phyloP scores from a whole-genome alignment of 2,888 invertebrate species.

The Anoncus sp. region DNA sequence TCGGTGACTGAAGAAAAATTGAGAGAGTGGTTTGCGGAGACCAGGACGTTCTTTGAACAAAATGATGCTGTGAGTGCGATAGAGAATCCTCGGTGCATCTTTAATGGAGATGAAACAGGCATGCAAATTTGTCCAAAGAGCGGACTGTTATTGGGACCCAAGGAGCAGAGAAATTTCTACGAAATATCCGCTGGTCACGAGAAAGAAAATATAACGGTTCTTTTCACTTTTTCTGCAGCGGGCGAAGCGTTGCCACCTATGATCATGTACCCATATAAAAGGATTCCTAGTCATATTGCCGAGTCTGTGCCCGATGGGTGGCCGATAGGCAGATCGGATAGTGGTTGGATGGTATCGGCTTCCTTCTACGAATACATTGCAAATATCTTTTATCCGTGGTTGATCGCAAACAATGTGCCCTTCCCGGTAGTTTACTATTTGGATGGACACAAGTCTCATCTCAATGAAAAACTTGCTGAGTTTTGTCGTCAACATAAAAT shows the following conservation, averaged over 20 bases:
- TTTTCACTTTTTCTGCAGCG: slow-evolving; percentile 62
- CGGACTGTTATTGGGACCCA: no score
- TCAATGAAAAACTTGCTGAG: no score
- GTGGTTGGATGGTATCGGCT: slow-evolving; percentile 76
- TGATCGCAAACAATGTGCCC: neutral
- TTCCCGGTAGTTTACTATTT: no score
- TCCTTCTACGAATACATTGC: slow-evolving; percentile 76
- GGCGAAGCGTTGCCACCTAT: slow-evolving; percentile 72
- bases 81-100: no score
- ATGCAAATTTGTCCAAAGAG: slow-evolving; percentile 63
- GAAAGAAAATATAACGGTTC: no score
- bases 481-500: slow-evolving; percentile 71
- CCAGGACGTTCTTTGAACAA: no score
- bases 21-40: no score
- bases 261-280: slow-evolving; percentile 74
- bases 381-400: slow-evolving; percentile 75
- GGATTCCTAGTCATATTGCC: slow-evolving; percentile 66
- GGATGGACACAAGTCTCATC: no score
- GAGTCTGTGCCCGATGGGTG: slow-evolving; percentile 65
- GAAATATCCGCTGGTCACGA: no score
- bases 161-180: no score
- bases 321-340: slow-evolving; percentile 72
- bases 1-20: slow-evolving; percentile 46
- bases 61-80: no score
- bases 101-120: slow-evolving; percentile 28